Base-by-base conservation (phyloP, 2,888 invertebrate genomes). In the Choristoneura rosaceana region DNA sequence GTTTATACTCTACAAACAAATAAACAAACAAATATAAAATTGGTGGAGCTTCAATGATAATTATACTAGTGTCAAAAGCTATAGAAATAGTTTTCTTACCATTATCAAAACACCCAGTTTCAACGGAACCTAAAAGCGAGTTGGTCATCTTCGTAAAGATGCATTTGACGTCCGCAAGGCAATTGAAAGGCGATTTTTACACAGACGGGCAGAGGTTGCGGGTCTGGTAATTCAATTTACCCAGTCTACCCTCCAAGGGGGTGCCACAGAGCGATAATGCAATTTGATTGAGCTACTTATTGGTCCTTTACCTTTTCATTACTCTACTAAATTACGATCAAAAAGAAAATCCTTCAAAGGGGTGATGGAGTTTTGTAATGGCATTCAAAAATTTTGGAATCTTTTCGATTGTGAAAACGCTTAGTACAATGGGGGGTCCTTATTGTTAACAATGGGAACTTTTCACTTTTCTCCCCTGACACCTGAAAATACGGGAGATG, bases 281-380 rank as follows among this genome's bases (percentile, higher is more conserved):
- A 87, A 92, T 92, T 90, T 90, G 88, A 90, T 90, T 85, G 87
- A 87, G 89, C 90, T 88, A 88, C 91, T 93, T 91, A 93, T 89
- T 90, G 90, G 87, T 85, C 84, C 87, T 91, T 92, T 91, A 88
- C 89, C 87, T 87, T 90, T 90, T 89, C 89, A 92, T 91, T 90
- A 89, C 80, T 25, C 25, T 80, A 81, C 84, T 81, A 85, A 86
- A 84, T 87, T 87, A 86, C 84, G 82, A 87, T 86, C 75, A 78
- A 77, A 81, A 78, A 75, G 75, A 81, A 78, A 58, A 70, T 70
- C 73, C 76, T 78, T 69, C 71, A 79, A 81, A 80, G 76, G 76
- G 77, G 74, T 77, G 71, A 69, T 10, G 66, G 78, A 76, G 61
- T 76, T 77, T 68, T 59, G 74, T 76, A 79, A 78, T 78, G 71